These are phyloP conservation scores for Gymnoscelis rufifasciata DNA, from an alignment of 2,888 invertebrate genomes.

Conservation along the genomic window DNA sequence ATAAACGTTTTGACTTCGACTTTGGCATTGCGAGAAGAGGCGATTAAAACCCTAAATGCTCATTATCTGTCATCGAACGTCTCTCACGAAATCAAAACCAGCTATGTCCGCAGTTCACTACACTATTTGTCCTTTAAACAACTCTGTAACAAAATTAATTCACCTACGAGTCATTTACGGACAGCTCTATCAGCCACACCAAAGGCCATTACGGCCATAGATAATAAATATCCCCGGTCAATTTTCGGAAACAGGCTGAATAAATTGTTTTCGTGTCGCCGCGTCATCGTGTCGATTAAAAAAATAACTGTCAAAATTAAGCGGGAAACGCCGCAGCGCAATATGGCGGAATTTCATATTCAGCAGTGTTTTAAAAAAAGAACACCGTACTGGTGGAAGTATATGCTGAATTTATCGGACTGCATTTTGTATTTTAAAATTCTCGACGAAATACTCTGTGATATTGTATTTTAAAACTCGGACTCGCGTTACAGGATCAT, in stretches of 20 bases:
- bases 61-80: too few species aligned
- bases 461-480: too few species aligned
- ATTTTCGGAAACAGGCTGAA: slow-evolving; percentile 48
- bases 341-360: not conserved
- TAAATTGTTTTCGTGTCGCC: slow-evolving; percentile 50
- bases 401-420: not conserved
- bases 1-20: too few species aligned
- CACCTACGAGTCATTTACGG: too few species aligned
- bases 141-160: too few species aligned
- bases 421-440: not conserved
- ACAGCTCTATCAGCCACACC: not conserved
- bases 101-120: too few species aligned
- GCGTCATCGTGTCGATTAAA: slow-evolving; percentile 55
- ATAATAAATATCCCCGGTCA: slow-evolving; percentile 55
- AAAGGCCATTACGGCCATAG: slow-evolving; percentile 32
- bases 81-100: too few species aligned
- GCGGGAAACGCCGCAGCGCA: slow-evolving; percentile 4
- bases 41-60: too few species aligned
- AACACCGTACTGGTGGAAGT: not conserved
- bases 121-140: not conserved
- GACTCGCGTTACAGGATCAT: too few species aligned
- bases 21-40: too few species aligned
- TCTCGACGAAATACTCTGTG: not conserved
- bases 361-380: not conserved
- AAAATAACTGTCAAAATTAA: slow-evolving; percentile 34